Evolutionary conservation across 2,113 vertebrate species (phyloP).

Genomic region (Notothenia coriiceps): DNA sequence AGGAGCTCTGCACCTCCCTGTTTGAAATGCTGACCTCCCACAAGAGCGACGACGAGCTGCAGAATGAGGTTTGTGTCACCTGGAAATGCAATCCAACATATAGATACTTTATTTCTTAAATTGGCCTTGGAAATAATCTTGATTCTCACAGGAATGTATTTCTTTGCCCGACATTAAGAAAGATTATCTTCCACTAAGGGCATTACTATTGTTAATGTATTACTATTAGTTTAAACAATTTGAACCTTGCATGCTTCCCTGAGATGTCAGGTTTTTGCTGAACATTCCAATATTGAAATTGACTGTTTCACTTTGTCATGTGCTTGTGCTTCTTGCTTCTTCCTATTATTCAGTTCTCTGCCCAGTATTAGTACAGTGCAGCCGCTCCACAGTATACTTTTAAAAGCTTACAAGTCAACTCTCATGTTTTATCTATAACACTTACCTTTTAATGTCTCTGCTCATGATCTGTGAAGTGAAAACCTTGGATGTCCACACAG

Average conservation of each 20-base stretch:
- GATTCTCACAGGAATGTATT: too few relatives aligned
- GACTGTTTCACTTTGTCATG: not conserved
- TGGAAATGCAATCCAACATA: not conserved
- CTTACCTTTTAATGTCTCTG: not conserved
- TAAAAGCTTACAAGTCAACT: not conserved
- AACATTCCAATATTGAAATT: too few relatives aligned
- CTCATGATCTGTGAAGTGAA: constrained; percentile 3
- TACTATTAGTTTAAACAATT: too few relatives aligned
- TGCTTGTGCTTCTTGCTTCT: not conserved
- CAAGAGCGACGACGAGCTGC: constrained; percentile 94
- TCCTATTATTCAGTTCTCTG: not conserved
- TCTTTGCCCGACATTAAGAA: too few relatives aligned
- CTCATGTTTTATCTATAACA: not conserved
- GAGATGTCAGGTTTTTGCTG: too few relatives aligned
- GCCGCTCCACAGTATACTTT: not conserved
- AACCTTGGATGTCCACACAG: not conserved
- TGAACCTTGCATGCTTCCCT: too few relatives aligned
- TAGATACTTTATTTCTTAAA: not conserved
- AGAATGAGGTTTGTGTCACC: constrained; percentile 91
- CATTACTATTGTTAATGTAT: too few relatives aligned
- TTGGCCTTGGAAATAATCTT: not conserved
- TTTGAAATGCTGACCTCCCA: constrained; percentile 95
- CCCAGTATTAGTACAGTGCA: not conserved
- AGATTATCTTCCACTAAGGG: too few relatives aligned
- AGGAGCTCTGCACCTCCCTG: constrained; percentile 95